Evolutionary conservation across 2,113 vertebrate species (phyloP).

Genomic region (Crocuta crocuta): DNA sequence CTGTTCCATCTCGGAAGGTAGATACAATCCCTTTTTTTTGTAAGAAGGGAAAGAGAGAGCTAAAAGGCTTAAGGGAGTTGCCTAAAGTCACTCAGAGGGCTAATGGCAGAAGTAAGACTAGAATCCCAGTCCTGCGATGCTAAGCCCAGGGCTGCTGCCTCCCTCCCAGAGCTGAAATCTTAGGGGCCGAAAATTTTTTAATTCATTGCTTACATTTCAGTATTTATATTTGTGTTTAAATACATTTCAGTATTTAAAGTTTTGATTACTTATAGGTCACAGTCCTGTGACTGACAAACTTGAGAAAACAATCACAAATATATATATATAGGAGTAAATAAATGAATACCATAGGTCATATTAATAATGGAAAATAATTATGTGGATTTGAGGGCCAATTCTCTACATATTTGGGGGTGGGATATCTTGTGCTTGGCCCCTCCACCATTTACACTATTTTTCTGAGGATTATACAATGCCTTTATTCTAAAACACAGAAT

Average conservation of each 20-base stretch:
- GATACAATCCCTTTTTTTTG: not conserved
- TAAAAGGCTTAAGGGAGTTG: not conserved
- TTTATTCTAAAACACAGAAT: constrained; percentile 42
- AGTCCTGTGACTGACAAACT: not conserved
- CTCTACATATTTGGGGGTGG: not conserved
- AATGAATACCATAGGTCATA: not conserved
- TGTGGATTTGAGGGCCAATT: not conserved
- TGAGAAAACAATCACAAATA: not conserved
- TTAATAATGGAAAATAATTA: not conserved
- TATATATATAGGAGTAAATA: not conserved
- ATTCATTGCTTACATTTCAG: constrained; percentile 4
- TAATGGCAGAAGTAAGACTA: not conserved
- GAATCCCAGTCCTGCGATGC: not conserved
- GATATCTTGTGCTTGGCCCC: not conserved
- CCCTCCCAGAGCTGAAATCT: not conserved
- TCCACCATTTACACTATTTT: not conserved
- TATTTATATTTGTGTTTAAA: not conserved
- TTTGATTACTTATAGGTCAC: not conserved
- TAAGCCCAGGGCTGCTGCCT: not conserved
- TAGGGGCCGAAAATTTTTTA: not conserved
- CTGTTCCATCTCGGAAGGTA: not conserved
- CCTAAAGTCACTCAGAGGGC: not conserved
- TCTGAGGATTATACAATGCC: not conserved
- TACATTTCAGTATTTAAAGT: not conserved
- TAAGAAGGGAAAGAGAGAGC: not conserved